Conservation (phyloP, 2,888 invertebrate genomes). For the Drosophila fungiperda region DNA sequence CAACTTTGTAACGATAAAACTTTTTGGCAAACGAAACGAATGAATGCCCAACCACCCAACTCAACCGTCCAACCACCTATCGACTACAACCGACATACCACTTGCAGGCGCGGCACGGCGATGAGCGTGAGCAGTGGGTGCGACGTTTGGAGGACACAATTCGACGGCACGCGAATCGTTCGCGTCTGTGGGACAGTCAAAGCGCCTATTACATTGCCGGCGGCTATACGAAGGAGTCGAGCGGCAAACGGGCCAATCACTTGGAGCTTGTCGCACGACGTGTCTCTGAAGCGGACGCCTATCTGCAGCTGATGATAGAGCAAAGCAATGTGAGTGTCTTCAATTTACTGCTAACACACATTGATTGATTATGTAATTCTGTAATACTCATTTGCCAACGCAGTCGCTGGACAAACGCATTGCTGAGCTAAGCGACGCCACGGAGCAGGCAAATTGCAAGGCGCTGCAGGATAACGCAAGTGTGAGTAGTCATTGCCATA, state of each 20-base stretch:
- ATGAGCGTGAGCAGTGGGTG: constrained; percentile 98
- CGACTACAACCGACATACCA: not conserved
- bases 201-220: constrained; percentile 81
- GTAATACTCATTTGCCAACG: not conserved
- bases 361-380: constrained; percentile 2
- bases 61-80: not conserved
- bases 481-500: constrained; percentile 86
- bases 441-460: constrained; percentile 89
- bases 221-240: constrained; percentile 86
- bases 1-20: constrained; percentile 67
- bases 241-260: constrained; percentile 83
- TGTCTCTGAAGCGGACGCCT: constrained; percentile 97
- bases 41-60: constrained; percentile 11
- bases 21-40: constrained; percentile 57
- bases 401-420: constrained; percentile 90
- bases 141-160: constrained; percentile 97
- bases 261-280: constrained; percentile 93
- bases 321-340: constrained; percentile 90
- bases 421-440: constrained; percentile 88
- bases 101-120: constrained; percentile 94
- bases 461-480: constrained; percentile 91
- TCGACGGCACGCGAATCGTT: constrained; percentile 90
- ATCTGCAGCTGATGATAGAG: constrained; percentile 97
- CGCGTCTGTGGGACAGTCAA: constrained; percentile 83
- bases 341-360: not conserved